Evolutionary conservation across 2,888 invertebrate species (phyloP).

Genomic region (Yponomeuta cagnagella): DNA sequence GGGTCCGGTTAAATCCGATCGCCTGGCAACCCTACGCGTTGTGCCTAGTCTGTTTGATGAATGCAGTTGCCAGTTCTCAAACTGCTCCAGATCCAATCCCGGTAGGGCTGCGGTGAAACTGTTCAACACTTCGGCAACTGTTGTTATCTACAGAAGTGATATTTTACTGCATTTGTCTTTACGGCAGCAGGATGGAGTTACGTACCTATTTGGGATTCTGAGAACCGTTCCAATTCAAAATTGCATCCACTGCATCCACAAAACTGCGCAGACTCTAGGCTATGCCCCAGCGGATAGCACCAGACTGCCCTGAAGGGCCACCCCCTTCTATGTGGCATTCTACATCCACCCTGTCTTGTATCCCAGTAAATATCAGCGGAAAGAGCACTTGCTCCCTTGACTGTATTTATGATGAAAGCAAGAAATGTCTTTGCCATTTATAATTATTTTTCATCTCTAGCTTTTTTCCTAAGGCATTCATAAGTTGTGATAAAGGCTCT

Average conservation of each 20-base stretch:
- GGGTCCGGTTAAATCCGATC: no score
- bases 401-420: slow-evolving; percentile 82
- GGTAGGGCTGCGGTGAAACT: not conserved
- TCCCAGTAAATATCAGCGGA: slow-evolving; percentile 87
- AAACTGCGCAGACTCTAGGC: slow-evolving; percentile 88
- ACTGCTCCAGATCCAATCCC: not conserved
- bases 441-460: slow-evolving; percentile 82
- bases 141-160: not conserved
- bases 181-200: no score
- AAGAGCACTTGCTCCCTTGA: slow-evolving; percentile 89
- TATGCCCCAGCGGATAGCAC: slow-evolving; percentile 91
- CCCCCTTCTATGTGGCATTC: slow-evolving; percentile 84
- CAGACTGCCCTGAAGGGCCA: slow-evolving; percentile 89
- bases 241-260: slow-evolving; percentile 71
- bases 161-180: no score
- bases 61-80: not conserved
- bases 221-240: no score
- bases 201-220: no score
- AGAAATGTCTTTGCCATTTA: slow-evolving; percentile 86
- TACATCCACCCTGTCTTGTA: slow-evolving; percentile 87
- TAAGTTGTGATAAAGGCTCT: slow-evolving; percentile 82
- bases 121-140: not conserved
- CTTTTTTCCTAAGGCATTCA: slow-evolving; percentile 82
- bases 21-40: no score
- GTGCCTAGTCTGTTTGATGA: not conserved